These are phyloP conservation scores for Antechinus stuartii DNA, from an alignment of 2,113 vertebrate genomes.

Conservation along the genomic window DNA sequence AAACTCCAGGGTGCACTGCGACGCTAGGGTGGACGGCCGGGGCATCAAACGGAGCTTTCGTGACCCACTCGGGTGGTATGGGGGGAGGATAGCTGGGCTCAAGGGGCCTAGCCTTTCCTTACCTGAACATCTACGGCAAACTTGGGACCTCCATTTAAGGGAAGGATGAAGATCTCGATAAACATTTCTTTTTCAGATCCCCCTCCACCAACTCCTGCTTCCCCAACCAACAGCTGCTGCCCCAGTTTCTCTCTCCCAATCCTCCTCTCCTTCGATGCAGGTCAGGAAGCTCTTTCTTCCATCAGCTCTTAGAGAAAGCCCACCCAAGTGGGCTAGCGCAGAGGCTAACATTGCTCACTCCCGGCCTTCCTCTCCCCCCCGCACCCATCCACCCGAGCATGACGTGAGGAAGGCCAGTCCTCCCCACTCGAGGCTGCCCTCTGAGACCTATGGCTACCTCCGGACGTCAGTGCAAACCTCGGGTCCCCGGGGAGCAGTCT, in stretches of 20 bases:
- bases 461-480: slow-evolving; percentile 63
- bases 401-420: slow-evolving; percentile 65
- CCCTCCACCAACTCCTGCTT: background rate
- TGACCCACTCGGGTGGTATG: background rate
- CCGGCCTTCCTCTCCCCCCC: slow-evolving; percentile 62
- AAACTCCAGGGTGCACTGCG: slow-evolving; percentile 65
- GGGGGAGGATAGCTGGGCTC: slow-evolving; percentile 63
- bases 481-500: slow-evolving; percentile 58
- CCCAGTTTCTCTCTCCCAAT: slow-evolving; percentile 65
- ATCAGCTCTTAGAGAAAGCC: slow-evolving; percentile 35
- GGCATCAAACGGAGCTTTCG: background rate
- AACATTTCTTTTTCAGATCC: slow-evolving; percentile 31
- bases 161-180: background rate
- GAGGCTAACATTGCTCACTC: slow-evolving; percentile 9
- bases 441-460: slow-evolving; percentile 54
- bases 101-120: slow-evolving; percentile 74
- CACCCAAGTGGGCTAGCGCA: slow-evolving; percentile 43
- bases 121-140: slow-evolving; percentile 54
- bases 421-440: slow-evolving; percentile 41
- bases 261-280: slow-evolving; percentile 38
- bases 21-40: slow-evolving; percentile 38
- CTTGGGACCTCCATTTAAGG: slow-evolving; percentile 45
- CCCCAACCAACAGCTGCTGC: slow-evolving; percentile 48
- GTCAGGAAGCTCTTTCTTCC: slow-evolving; percentile 26
- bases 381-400: slow-evolving; percentile 43